Percentiles rank a stretch among this genome's conserved stretches.
Conservation (phyloP, 2,113 vertebrate genomes). For the Nothoprocta pentlandii region DNA sequence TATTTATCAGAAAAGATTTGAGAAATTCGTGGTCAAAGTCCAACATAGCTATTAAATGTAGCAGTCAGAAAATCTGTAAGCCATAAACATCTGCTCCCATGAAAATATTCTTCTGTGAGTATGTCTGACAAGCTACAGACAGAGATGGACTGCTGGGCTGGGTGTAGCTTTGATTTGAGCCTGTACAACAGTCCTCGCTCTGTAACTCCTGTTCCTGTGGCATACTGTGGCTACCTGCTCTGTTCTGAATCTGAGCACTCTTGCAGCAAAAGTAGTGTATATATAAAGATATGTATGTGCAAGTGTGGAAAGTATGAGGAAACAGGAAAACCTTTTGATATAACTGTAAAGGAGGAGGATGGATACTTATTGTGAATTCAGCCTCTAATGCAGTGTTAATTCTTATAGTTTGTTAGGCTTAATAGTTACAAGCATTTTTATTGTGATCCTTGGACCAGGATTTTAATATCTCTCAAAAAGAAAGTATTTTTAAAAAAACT, state of each 20-base stretch:
- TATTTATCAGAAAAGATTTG: background rate
- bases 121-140: background rate
- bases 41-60: background rate
- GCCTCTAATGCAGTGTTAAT: background rate
- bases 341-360: background rate
- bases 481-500: background rate
- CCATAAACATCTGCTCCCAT: fast-evolving
- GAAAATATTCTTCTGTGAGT: background rate
- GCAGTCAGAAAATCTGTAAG: background rate
- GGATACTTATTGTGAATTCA: background rate
- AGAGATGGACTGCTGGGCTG: background rate
- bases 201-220: background rate
- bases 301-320: background rate
- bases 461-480: background rate
- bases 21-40: background rate
- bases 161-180: background rate
- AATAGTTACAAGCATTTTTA: background rate
- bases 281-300: background rate
- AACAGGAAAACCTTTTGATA: background rate
- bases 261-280: background rate
- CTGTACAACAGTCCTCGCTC: background rate
- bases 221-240: background rate
- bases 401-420: background rate
- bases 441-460: background rate
- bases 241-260: background rate